Conservation (phyloP, 2,888 invertebrate species). For the Callyntrura guangdongensis region DNA sequence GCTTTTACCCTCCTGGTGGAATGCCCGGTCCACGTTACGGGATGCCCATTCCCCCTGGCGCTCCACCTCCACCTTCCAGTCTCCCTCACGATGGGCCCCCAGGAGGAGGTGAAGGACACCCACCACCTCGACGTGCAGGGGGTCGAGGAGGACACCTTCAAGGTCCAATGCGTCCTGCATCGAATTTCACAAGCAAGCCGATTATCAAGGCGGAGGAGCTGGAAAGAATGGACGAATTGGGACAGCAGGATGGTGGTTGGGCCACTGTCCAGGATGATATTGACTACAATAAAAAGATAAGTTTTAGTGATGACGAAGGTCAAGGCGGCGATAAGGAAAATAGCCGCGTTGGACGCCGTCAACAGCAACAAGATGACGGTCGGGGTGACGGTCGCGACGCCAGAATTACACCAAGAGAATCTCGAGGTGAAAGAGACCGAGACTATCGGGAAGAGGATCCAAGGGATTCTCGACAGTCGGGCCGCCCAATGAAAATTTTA, state of each 20-base stretch:
- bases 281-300: slow-evolving; percentile 84
- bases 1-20: slow-evolving; percentile 81
- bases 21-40: slow-evolving; percentile 80
- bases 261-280: slow-evolving; percentile 83
- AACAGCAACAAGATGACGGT: not conserved
- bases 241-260: slow-evolving; percentile 83
- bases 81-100: slow-evolving; percentile 56
- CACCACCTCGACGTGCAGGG: slow-evolving; percentile 45
- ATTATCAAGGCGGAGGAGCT: slow-evolving; percentile 84
- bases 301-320: slow-evolving; percentile 84
- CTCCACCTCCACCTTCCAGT: slow-evolving; percentile 80
- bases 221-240: slow-evolving; percentile 84
- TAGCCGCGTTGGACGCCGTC: not conserved
- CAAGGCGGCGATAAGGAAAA: slow-evolving; percentile 61
- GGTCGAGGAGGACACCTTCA: slow-evolving; percentile 71
- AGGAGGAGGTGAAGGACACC: slow-evolving; percentile 58
- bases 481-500: slow-evolving; percentile 61
- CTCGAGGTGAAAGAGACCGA: slow-evolving; percentile 17
- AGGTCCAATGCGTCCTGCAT: slow-evolving; percentile 76
- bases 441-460: slow-evolving; percentile 30
- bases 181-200: slow-evolving; percentile 82
- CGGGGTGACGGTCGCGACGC: not conserved
- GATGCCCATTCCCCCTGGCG: slow-evolving; percentile 83
- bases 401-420: slow-evolving; percentile 50
- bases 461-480: not conserved